Evolutionary conservation across 2,888 invertebrate genomes (phyloP).

Genomic region (Neoscelio sp.): DNA sequence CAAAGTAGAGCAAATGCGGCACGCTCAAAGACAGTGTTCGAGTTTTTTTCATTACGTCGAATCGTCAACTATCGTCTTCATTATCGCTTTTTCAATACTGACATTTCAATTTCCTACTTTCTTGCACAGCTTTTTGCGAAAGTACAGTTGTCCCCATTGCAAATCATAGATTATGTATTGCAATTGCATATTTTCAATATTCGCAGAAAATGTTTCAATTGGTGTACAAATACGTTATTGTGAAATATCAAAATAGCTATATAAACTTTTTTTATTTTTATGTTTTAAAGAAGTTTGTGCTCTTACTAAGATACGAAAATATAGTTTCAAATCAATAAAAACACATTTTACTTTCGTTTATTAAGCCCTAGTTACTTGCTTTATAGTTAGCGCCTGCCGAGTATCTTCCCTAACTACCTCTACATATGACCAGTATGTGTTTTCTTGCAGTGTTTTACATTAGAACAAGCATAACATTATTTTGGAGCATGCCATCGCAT

Average conservation of each 20-base stretch:
- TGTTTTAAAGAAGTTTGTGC: too few relatives aligned
- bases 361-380: neutral
- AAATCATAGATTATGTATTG: slow-evolving; percentile 3
- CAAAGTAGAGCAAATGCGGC: slow-evolving; percentile 16
- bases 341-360: too few relatives aligned
- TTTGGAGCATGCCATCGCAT: neutral
- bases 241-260: too few relatives aligned
- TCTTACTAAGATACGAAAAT: too few relatives aligned
- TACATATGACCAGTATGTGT: neutral
- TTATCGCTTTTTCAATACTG: slow-evolving; percentile 41
- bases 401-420: neutral
- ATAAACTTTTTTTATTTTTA: too few relatives aligned
- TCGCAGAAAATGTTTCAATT: neutral
- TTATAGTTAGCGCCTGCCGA: neutral
- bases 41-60: slow-evolving; percentile 31
- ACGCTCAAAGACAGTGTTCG: slow-evolving; percentile 7
- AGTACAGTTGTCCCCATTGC: slow-evolving; percentile 19
- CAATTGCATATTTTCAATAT: slow-evolving; percentile 11
- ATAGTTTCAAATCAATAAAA: too few relatives aligned
- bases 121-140: slow-evolving; percentile 22
- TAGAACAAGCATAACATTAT: neutral
- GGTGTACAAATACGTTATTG: too few relatives aligned
- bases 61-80: slow-evolving; percentile 44
- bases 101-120: slow-evolving; percentile 46
- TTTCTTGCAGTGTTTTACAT: neutral